Percentiles rank a stretch among this genome's conserved stretches.
Evolutionary conservation across 2,797 vertebrate species (phyloP).

Genomic region (Sebastes iracundus): DNA sequence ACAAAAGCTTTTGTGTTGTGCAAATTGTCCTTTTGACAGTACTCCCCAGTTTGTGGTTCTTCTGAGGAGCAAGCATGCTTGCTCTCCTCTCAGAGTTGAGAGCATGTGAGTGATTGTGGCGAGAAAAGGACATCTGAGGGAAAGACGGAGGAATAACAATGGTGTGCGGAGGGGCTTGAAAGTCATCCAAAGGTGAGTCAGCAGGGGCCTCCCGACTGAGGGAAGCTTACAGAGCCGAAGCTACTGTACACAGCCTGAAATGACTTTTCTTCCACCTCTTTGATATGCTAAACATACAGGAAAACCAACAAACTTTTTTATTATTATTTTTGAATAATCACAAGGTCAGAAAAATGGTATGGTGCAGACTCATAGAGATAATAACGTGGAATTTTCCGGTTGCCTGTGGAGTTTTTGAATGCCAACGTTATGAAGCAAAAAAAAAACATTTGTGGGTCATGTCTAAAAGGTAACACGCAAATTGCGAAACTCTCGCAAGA

Average conservation of each 20-base stretch:
- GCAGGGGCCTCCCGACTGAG: constrained; percentile 32
- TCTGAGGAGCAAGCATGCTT: constrained; percentile 40
- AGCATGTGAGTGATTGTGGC: constrained; percentile 52
- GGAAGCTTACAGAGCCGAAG: constrained; percentile 18
- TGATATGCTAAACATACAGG: constrained; percentile 1
- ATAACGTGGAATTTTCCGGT: not conserved
- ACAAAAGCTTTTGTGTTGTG: constrained; percentile 76
- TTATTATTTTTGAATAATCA: not conserved
- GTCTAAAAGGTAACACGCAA: no score
- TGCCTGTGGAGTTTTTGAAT: not conserved
- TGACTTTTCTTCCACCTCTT: not conserved
- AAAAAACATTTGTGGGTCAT: no score
- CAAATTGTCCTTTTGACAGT: constrained; percentile 73
- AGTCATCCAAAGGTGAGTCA: constrained; percentile 70
- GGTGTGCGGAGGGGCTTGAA: constrained; percentile 47
- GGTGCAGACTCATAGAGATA: not conserved
- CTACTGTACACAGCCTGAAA: constrained; percentile 12
- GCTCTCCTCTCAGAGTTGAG: constrained; percentile 45
- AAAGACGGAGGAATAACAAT: constrained; percentile 58
- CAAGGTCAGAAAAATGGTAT: not conserved
- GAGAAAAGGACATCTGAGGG: constrained; percentile 47
- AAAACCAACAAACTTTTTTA: not conserved
- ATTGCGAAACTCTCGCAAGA: no score
- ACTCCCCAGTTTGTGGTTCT: constrained; percentile 52
- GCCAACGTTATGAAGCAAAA: not conserved